Evolutionary conservation across 2,113 vertebrate species (phyloP).

Genomic region (Chloropsis hardwickii): DNA sequence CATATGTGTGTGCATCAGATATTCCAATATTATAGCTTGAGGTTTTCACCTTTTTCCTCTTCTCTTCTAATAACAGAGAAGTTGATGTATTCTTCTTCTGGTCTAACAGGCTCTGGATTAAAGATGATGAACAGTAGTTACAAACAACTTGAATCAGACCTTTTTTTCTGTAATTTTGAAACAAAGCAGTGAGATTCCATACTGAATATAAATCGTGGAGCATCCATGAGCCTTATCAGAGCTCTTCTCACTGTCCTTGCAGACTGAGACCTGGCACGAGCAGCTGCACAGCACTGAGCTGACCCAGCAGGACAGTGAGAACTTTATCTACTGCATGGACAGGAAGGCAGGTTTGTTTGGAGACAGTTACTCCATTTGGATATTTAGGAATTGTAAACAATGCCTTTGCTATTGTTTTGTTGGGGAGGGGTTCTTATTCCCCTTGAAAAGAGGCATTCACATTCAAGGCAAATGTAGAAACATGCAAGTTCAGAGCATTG

Average conservation of each 20-base stretch:
- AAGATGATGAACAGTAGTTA: background rate
- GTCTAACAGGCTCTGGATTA: background rate
- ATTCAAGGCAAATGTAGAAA: background rate
- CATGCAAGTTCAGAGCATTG: background rate
- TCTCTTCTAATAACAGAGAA: background rate
- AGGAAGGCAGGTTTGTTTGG: background rate
- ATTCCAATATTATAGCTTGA: background rate
- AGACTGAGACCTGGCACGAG: background rate
- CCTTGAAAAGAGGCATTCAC: background rate
- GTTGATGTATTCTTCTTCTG: slow-evolving; percentile 42
- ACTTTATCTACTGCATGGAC: background rate
- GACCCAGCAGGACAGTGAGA: background rate
- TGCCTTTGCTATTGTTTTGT: background rate
- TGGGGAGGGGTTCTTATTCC: background rate
- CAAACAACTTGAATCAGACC: background rate
- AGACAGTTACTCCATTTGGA: background rate
- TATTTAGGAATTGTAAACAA: background rate
- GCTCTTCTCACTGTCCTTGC: background rate
- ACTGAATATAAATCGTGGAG: background rate
- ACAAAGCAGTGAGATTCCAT: background rate
- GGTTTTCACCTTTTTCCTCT: slow-evolving; percentile 43
- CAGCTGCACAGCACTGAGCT: background rate
- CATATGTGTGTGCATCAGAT: background rate
- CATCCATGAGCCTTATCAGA: background rate
- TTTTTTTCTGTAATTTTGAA: background rate